Evolutionary conservation across 2,113 vertebrate genomes (phyloP).

Genomic region (Tachysurus vachellii): DNA sequence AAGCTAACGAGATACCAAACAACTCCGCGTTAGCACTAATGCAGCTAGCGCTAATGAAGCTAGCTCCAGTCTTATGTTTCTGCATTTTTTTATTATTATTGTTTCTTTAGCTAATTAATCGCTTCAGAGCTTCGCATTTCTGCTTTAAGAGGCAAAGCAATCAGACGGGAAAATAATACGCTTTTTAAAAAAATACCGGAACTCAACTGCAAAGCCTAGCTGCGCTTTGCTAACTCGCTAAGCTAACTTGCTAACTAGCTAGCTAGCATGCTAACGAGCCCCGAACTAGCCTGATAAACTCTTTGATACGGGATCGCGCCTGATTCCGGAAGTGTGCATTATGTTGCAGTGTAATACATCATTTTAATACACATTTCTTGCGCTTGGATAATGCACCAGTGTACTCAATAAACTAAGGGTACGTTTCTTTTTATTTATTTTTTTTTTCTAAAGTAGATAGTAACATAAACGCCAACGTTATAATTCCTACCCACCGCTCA

Average conservation of each 20-base stretch:
- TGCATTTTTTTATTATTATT: not conserved
- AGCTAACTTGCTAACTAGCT: conserved; percentile 58
- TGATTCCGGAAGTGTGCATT: conserved; percentile 71
- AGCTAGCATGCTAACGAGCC: conserved; percentile 58
- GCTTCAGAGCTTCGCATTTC: not conserved
- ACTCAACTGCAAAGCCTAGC: conserved; percentile 29
- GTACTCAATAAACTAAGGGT: conserved; percentile 42
- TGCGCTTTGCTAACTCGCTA: conserved; percentile 2
- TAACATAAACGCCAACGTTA: conserved; percentile 80
- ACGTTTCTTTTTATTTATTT: conserved; percentile 48
- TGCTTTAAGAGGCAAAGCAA: not conserved
- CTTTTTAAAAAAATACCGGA: not conserved
- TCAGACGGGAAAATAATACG: too few relatives aligned
- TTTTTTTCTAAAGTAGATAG: conserved; percentile 65
- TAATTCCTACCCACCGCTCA: conserved; percentile 86
- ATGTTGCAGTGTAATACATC: conserved; percentile 33
- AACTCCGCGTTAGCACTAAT: not conserved
- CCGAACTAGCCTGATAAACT: conserved; percentile 73
- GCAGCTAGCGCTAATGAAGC: not conserved
- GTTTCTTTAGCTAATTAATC: not conserved
- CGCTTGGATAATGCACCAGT: conserved; percentile 17
- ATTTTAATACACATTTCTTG: conserved; percentile 42
- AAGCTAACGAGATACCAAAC: not conserved
- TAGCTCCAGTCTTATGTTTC: not conserved
- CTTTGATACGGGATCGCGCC: conserved; percentile 73